phyloP scores from a whole-genome alignment of 2,113 vertebrate genomes.

The Percina caprodes region DNA sequence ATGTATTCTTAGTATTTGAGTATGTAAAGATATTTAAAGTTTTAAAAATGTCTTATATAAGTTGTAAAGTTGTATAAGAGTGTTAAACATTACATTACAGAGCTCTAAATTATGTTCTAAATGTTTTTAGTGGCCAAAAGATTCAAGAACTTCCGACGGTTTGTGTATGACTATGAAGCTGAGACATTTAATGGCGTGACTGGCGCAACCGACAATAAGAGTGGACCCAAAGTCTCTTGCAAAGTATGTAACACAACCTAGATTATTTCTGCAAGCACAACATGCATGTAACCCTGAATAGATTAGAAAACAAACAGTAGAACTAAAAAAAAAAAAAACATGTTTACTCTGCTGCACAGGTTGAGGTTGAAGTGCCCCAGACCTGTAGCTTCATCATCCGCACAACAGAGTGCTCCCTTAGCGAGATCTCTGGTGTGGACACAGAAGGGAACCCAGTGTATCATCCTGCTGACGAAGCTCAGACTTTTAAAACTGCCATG shows the following conservation, averaged over 20 bases:
- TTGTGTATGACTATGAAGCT: constrained; percentile 88
- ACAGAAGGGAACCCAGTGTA: constrained; percentile 77
- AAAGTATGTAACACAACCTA: constrained; percentile 77
- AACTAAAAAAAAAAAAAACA: neutral
- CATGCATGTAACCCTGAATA: neutral
- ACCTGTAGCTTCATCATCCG: constrained; percentile 88
- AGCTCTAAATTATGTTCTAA: constrained; percentile 26
- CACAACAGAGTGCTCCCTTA: constrained; percentile 88
- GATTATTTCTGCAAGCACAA: neutral
- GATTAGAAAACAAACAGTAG: neutral
- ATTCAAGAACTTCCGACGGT: constrained; percentile 89
- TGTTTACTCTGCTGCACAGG: constrained; percentile 76
- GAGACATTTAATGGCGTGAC: constrained; percentile 86
- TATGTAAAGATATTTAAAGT: neutral
- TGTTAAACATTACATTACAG: neutral
- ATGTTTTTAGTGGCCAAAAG: constrained; percentile 83
- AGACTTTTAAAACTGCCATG: constrained; percentile 89
- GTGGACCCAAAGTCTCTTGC: constrained; percentile 88
- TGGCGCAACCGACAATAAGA: constrained; percentile 84
- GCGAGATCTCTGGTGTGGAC: constrained; percentile 81
- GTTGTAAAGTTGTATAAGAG: neutral
- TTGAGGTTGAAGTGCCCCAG: constrained; percentile 92
- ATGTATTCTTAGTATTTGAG: neutral
- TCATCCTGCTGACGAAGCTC: constrained; percentile 82
- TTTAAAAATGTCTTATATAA: neutral